Percentiles rank a stretch among this genome's conserved stretches.
phyloP scores from a whole-genome alignment of 2,113 vertebrate genomes.

The Pseudolaguvia tuberculata region DNA sequence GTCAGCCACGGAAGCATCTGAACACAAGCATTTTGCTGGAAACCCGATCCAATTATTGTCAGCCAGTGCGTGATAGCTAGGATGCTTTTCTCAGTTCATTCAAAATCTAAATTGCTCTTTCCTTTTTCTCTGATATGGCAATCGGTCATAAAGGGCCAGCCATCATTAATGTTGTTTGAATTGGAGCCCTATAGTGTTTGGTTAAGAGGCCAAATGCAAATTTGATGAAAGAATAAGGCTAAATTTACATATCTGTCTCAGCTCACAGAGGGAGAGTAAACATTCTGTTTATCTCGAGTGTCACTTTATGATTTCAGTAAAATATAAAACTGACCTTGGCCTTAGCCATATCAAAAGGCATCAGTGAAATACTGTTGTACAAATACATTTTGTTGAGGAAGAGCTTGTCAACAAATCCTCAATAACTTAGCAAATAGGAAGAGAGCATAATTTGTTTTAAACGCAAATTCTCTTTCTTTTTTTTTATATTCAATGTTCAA shows the following conservation, averaged over 20 bases:
- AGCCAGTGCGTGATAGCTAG: constrained; percentile 77
- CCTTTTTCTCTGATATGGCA: constrained; percentile 83
- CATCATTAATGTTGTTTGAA: constrained; percentile 99
- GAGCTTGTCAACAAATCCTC: constrained; percentile 80
- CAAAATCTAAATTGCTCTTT: constrained; percentile 90
- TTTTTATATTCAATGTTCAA: constrained; percentile 44
- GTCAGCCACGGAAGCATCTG: constrained; percentile 83
- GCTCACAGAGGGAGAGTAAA: constrained; percentile 98
- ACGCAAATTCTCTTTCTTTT: constrained; percentile 42
- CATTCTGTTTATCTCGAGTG: constrained; percentile 99
- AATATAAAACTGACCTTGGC: constrained; percentile 99
- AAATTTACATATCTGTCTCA: constrained; percentile 99
- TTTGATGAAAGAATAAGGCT: constrained; percentile 98
- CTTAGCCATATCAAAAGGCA: constrained; percentile 82
- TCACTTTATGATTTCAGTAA: constrained; percentile 98
- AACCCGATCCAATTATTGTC: constrained; percentile 92
- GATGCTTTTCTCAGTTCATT: constrained; percentile 79
- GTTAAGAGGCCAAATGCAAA: constrained; percentile 99
- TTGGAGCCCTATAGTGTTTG: constrained; percentile 97
- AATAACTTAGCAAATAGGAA: constrained; percentile 74
- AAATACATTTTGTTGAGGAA: constrained; percentile 82
- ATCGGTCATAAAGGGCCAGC: constrained; percentile 93
- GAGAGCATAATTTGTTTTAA: constrained; percentile 59
- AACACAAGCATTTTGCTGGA: constrained; percentile 76
- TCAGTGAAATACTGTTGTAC: constrained; percentile 87